A percentile compares a stretch with the other conserved stretches of the same genome.
phyloP scores from a whole-genome alignment of 64 coral and sea anemone genomes.

The Astreopora myriophthalma region DNA sequence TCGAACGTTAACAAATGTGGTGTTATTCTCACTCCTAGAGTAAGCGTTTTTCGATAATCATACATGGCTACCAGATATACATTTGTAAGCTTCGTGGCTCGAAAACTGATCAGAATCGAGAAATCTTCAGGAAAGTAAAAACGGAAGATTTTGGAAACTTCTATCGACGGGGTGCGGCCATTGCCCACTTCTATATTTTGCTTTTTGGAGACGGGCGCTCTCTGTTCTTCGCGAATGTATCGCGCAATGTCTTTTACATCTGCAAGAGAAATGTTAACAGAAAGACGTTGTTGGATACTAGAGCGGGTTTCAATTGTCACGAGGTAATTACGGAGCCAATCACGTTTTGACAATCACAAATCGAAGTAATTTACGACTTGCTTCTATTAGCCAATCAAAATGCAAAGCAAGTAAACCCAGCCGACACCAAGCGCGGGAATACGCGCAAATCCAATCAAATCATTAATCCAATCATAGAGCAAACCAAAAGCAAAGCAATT shows the following conservation, averaged over 20 bases:
- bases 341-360: too few relatives aligned
- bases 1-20: constrained; percentile 67
- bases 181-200: constrained; percentile 34
- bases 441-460: too few relatives aligned
- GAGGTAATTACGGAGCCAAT: too few relatives aligned
- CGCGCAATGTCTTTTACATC: constrained; percentile 5
- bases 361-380: too few relatives aligned
- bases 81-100: constrained; percentile 43
- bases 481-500: too few relatives aligned
- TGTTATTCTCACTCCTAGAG: constrained; percentile 63
- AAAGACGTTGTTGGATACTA: too few relatives aligned
- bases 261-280: background rate
- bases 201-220: background rate
- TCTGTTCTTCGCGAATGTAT: background rate
- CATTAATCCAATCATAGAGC: too few relatives aligned
- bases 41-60: constrained; percentile 35
- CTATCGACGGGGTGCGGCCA: constrained; percentile 10
- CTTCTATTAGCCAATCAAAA: too few relatives aligned
- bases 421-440: too few relatives aligned
- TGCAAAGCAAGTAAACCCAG: too few relatives aligned
- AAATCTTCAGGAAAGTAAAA: constrained; percentile 79
- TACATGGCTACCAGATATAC: constrained; percentile 74
- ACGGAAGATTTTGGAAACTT: constrained; percentile 62
- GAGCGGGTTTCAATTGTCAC: too few relatives aligned
- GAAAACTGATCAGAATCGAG: constrained; percentile 77